Percentiles rank a stretch among this genome's conserved stretches.
Evolutionary conservation across 2,797 vertebrate genomes (phyloP).

Genomic region (Ara ararauna): DNA sequence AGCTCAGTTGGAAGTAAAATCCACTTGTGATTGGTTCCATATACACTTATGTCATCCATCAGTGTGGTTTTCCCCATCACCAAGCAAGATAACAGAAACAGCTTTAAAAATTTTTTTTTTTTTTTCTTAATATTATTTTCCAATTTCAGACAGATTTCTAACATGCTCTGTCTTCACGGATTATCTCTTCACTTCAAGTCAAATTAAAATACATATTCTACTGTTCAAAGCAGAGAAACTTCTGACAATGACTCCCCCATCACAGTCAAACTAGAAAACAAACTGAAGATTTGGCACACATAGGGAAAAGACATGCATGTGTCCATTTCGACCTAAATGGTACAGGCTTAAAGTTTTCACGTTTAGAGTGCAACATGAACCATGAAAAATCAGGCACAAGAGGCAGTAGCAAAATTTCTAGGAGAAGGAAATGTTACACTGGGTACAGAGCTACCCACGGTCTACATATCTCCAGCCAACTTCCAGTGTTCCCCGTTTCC

Average conservation of each 20-base stretch:
- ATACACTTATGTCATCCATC: neutral
- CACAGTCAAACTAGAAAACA: neutral
- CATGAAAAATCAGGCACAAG: neutral
- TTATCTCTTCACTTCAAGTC: neutral
- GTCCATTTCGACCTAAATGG: neutral
- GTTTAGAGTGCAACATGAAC: neutral
- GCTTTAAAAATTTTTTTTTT: neutral
- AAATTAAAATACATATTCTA: neutral
- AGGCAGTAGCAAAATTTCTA: neutral
- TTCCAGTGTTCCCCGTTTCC: neutral
- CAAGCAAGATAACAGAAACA: neutral
- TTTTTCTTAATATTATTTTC: neutral
- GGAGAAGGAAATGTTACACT: neutral
- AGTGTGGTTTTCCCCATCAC: neutral
- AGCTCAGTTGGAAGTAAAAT: neutral
- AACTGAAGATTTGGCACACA: neutral
- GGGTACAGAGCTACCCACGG: accelerated
- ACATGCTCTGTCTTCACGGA: neutral
- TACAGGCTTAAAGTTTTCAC: neutral
- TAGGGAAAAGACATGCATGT: neutral
- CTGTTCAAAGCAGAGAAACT: neutral
- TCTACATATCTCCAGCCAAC: neutral
- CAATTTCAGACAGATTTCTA: neutral
- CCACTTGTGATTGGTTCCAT: neutral
- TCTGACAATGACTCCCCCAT: neutral